phyloP scores from a whole-genome alignment of 2,797 vertebrate species.

The Trichosurus vulpecula region DNA sequence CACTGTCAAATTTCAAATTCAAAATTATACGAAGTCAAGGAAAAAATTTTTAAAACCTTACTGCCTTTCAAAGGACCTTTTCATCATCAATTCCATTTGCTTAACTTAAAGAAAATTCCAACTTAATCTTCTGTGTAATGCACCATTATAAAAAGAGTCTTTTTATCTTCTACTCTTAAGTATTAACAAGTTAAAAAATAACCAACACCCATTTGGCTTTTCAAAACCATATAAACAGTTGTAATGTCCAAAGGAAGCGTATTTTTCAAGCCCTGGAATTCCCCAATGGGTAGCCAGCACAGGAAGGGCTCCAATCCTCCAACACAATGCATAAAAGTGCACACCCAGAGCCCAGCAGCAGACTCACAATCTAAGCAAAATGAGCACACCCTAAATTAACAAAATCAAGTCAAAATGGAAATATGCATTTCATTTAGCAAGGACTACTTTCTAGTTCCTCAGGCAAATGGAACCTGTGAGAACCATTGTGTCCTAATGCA shows the following conservation, averaged over 20 bases:
- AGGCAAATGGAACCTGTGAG: neutral
- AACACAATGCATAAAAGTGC: neutral
- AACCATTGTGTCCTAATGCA: neutral
- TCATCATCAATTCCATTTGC: slow-evolving; percentile 14
- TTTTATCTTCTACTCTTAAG: slow-evolving; percentile 25
- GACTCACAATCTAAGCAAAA: neutral
- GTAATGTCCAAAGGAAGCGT: neutral
- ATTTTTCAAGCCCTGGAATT: slow-evolving; percentile 8
- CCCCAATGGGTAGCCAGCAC: neutral
- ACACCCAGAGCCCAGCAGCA: neutral
- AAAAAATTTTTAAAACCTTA: neutral
- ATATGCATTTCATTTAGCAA: neutral
- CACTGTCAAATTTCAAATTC: neutral
- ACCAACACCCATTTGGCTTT: neutral
- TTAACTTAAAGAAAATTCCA: slow-evolving; percentile 5
- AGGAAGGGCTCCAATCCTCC: neutral
- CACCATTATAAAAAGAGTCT: neutral
- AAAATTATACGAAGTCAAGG: neutral
- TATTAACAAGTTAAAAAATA: slow-evolving; percentile 42
- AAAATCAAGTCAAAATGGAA: neutral
- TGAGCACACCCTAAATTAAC: neutral
- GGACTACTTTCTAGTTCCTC: neutral
- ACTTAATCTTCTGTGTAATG: slow-evolving; percentile 2
- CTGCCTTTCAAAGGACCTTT: neutral
- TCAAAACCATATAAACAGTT: slow-evolving; percentile 23